Evolutionary conservation across 1,140 invertebrate genomes (phyloP), one percentile per base, ranked within the genome.

Genomic region (Drosophila ananassae): DNA sequence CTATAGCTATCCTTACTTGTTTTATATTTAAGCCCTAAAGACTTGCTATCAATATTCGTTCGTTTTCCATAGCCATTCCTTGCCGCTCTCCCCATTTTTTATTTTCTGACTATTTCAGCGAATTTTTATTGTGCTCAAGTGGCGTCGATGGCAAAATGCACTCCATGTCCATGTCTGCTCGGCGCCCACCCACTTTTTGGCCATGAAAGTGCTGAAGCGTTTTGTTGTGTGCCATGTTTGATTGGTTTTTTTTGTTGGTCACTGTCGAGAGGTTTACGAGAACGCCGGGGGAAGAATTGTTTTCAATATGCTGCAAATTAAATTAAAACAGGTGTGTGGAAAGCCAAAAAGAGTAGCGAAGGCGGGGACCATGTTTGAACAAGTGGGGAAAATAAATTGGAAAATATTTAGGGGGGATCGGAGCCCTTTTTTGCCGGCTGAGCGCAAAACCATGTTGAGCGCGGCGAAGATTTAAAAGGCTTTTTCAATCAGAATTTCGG

Each of bases 221-320:
- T 58, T 56, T 79, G 69, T 69, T 78, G 64, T 59, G 77, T 67
- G 58, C 64, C 69, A 22, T 56, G 54, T 77, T 80, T 87, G 77
- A 69, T 83, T 84, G 76, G 60, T 63, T 84, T 37, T 55, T 44
- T 39, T 66, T 30, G 41, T 32, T 56, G 52, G 57, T 46, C 41
- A 61, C 63, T 67, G 61, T 66, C n/a, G 12, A 67, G 60, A 57
- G 30, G 44, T 30, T 57, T 55, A 52, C 21, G 51, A 56, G 63
- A 55, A 13, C 21, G 13, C 13, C 3, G 58, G 34, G 17, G 12
- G 28, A 34, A 48, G 37, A 61, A 55, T 66, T 58, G 55, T 69
- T 66, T 69, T 77, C 73, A 81, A 81, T 82, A 77, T 82, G 78
- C 68, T 81, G 58, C 55, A 73, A 72, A 82, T 82, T 85, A 77